Evolutionary conservation across 1,140 invertebrate species (phyloP).

Genomic region (Drosophila yakuba): DNA sequence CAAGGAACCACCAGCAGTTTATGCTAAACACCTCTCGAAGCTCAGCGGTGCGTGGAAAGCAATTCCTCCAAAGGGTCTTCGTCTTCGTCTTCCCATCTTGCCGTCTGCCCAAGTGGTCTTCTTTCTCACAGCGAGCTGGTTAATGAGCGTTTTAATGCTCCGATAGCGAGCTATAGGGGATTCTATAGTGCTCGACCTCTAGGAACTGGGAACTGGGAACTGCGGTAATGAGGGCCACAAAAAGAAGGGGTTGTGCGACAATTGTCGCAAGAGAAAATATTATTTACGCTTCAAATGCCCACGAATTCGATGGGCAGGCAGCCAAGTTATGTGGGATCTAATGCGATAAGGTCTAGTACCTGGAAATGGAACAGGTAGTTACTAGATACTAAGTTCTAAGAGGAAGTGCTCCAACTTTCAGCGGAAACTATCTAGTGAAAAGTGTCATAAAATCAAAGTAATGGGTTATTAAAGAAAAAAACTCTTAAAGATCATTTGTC

Average conservation of each 20-base stretch:
- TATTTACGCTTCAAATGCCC: conserved; percentile 9
- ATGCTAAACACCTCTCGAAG: conserved; percentile 61
- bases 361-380: conserved; percentile 6
- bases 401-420: background rate
- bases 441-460: background rate
- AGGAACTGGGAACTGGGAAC: no score
- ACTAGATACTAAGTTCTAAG: background rate
- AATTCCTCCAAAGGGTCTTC: conserved; percentile 10
- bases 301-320: conserved; percentile 18
- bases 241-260: conserved; percentile 9
- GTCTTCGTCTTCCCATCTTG: no score
- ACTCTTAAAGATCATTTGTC: background rate
- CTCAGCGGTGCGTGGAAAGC: conserved; percentile 53
- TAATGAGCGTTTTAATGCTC: conserved; percentile 80
- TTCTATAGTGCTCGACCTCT: background rate
- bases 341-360: conserved; percentile 10
- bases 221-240: conserved; percentile 23
- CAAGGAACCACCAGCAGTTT: conserved; percentile 48
- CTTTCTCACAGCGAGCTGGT: conserved; percentile 51
- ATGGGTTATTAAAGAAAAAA: background rate
- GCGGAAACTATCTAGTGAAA: background rate
- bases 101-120: conserved; percentile 8
- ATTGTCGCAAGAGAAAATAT: conserved; percentile 19
- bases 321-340: conserved; percentile 16
- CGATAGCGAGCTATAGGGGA: conserved; percentile 44